These are phyloP conservation scores for Bergia sp. DNA, from an alignment of 92 coral and sea anemone genomes.

Conservation along the genomic window DNA sequence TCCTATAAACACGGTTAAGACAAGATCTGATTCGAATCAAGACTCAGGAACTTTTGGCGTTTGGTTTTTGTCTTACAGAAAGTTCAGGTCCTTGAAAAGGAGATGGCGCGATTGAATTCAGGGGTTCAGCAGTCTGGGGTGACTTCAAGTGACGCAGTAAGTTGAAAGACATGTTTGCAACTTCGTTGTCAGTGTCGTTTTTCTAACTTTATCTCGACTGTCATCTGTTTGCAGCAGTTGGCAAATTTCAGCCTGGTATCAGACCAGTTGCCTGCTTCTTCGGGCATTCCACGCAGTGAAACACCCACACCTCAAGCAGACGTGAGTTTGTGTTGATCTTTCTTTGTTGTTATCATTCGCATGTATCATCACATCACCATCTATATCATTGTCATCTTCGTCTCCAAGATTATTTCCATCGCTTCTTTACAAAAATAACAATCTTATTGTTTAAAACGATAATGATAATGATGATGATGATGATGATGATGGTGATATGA, in stretches of 20 bases:
- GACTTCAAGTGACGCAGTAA: constrained; percentile 10
- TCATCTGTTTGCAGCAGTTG: constrained; percentile 14
- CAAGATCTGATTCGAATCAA: background rate
- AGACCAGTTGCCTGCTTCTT: constrained; percentile 17
- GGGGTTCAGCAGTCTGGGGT: constrained; percentile 8
- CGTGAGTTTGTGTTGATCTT: constrained; percentile 6
- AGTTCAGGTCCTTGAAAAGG: constrained; percentile 73
- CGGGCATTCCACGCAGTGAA: constrained; percentile 28
- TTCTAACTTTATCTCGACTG: background rate
- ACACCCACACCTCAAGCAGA: constrained; percentile 31
- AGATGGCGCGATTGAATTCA: constrained; percentile 54
- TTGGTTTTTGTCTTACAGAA: constrained; percentile 54
- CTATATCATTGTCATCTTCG: background rate
- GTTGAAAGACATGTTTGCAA: background rate
- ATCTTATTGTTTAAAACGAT: background rate
- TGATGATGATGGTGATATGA: background rate
- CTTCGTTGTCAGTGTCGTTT: background rate
- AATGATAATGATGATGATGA: background rate
- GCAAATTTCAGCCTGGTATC: constrained; percentile 3
- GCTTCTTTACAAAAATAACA: background rate
- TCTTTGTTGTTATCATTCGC: background rate
- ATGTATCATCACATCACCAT: background rate
- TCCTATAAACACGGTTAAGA: background rate
- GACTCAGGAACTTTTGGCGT: background rate
- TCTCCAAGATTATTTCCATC: background rate